Conservation (phyloP, 2,888 invertebrate species). For the Dichetophora obliterata region DNA sequence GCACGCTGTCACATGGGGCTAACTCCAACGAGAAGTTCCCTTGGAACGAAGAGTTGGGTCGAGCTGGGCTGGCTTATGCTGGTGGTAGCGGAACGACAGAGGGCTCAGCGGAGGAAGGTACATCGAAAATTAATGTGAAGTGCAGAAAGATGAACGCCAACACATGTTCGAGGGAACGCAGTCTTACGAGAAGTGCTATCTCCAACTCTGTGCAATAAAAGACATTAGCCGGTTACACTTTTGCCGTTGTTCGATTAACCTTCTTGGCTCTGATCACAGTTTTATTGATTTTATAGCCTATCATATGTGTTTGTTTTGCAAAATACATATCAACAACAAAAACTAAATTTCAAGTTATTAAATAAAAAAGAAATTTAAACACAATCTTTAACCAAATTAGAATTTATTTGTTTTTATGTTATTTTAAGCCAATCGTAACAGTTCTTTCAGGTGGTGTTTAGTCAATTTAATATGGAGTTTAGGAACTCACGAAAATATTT, state of each 20-base stretch:
- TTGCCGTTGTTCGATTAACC: not conserved
- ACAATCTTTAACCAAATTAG: too few relatives aligned
- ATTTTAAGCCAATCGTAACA: too few relatives aligned
- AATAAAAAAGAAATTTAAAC: too few relatives aligned
- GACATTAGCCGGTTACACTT: constrained; percentile 26
- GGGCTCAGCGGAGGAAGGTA: not conserved
- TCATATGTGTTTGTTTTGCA: not conserved
- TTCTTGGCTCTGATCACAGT: constrained; percentile 21
- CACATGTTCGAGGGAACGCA: not conserved
- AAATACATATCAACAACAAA: not conserved
- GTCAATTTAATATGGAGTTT: too few relatives aligned
- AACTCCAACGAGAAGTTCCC: constrained; percentile 28
- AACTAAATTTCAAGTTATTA: too few relatives aligned
- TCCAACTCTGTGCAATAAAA: constrained; percentile 10
- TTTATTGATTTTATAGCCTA: constrained; percentile 25
- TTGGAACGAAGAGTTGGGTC: constrained; percentile 12
- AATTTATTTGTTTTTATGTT: too few relatives aligned
- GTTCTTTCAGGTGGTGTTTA: too few relatives aligned
- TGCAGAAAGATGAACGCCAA: constrained; percentile 19
- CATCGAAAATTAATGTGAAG: constrained; percentile 10
- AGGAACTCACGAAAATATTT: too few relatives aligned
- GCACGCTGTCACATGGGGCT: constrained; percentile 61
- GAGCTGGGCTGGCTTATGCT: not conserved
- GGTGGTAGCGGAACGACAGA: not conserved
- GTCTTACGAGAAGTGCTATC: not conserved